Evolutionary conservation across 2,797 vertebrate species (phyloP), one percentile per base, ranked within the genome.

Genomic region (Cryptoblepharus egeriae): DNA sequence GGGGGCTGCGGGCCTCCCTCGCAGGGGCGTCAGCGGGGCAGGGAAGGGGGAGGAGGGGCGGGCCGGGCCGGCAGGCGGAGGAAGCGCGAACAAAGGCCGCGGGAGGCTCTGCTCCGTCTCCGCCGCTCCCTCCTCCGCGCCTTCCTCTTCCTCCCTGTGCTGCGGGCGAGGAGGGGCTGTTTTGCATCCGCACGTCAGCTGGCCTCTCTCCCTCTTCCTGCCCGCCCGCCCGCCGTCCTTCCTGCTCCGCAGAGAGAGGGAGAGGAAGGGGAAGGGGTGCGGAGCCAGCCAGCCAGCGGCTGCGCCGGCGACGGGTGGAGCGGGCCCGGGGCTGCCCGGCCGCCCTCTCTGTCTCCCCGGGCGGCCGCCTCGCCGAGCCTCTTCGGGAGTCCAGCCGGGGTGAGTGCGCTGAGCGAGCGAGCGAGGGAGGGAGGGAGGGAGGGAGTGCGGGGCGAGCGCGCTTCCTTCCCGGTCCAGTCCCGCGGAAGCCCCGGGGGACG

Each of bases 131-230:
- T 52, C 52, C 70, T 55, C 76, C 93, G 94, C 82, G 92, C 69
- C 60, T 67, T 89, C 77, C 73, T 78, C 77, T 24, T 92, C 87
- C 83, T 65, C n/a, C n/a, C n/a, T n/a, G n/a, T n/a, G n/a, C n/a
- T n/a, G 91, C 61, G 94, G 91, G 86, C 89, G 81, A 94, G 95
- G 95, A 95, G 95, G 95, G 94, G 95, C 93, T 94, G 94, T 91
- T 95, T 95, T 94, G 93, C 95, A 96, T 95, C 94, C 94, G 92
- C 95, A 89, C 95, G 95, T 95, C 95, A 95, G 95, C 95, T 93
- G 95, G 95, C 94, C 95, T 95, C 95, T 87, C 90, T 96, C 95
- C 95, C 95, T 95, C 95, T 95, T 95, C 95, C 95, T 93, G 93
- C n/a, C n/a, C n/a, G n/a, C n/a, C n/a, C n/a, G n/a, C n/a, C n/a